These are phyloP conservation scores for Galerucella pusilla DNA, from an alignment of 2,888 invertebrate genomes.

Conservation along the genomic window DNA sequence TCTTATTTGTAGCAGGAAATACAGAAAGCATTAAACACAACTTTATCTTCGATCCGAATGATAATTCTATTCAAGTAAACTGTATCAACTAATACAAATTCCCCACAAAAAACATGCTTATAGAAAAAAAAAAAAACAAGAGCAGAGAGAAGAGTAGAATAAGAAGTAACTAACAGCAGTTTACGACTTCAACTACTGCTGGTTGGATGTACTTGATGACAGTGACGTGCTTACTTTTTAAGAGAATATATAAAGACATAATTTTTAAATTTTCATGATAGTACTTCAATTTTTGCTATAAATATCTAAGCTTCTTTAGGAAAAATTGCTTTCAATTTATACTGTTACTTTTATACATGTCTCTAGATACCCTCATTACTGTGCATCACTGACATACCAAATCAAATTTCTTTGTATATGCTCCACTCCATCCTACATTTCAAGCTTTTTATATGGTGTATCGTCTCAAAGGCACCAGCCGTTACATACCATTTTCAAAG, in stretches of 20 bases:
- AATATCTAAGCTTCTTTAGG: no score
- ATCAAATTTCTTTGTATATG: no score
- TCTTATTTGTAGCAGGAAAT: constrained; percentile 28
- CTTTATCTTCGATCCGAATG: constrained; percentile 23
- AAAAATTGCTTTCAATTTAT: no score
- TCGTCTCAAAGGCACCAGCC: no score
- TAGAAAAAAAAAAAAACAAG: constrained; percentile 7
- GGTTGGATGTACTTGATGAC: constrained; percentile 11
- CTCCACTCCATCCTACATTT: no score
- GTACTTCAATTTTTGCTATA: no score
- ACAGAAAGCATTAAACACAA: constrained; percentile 21
- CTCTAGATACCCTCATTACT: no score
- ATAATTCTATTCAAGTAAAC: constrained; percentile 32
- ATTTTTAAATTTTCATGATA: neutral
- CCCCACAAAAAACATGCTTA: constrained; percentile 17
- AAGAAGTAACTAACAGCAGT: constrained; percentile 23
- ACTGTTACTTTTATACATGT: no score
- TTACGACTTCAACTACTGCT: constrained; percentile 24
- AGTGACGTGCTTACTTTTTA: neutral
- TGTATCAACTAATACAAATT: constrained; percentile 28
- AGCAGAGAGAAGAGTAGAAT: constrained; percentile 19
- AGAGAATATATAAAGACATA: neutral
- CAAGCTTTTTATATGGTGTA: no score
- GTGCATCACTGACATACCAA: no score
- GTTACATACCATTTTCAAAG: no score